Evolutionary conservation across 2,113 vertebrate species (phyloP).

Genomic region (Prolemur simus): DNA sequence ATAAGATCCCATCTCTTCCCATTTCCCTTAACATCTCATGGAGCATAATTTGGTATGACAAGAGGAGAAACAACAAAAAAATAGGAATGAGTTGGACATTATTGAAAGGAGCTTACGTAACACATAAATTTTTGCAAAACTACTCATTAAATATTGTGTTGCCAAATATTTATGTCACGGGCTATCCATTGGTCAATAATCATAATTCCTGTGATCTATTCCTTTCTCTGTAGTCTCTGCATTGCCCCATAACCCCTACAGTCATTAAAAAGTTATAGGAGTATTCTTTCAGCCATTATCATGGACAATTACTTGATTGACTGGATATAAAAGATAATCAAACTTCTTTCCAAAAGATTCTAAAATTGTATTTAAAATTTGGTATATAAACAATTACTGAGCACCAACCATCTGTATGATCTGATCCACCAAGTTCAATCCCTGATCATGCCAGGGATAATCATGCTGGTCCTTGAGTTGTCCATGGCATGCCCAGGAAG

Average conservation of each 20-base stretch:
- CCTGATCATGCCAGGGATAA: too few relatives aligned
- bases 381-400: not conserved
- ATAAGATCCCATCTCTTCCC: not conserved
- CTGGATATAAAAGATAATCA: not conserved
- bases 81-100: not conserved
- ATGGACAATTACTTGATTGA: not conserved
- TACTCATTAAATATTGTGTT: not conserved
- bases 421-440: too few relatives aligned
- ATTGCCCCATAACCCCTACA: not conserved
- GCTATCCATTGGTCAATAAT: not conserved
- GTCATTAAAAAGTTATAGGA: not conserved
- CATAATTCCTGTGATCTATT: not conserved
- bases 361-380: conserved; percentile 19
- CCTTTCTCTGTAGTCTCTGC: not conserved
- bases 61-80: not conserved
- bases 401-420: not conserved
- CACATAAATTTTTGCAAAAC: not conserved
- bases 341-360: not conserved
- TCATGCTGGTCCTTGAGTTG: too few relatives aligned
- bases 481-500: too few relatives aligned
- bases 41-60: not conserved
- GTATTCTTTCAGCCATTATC: not conserved
- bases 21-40: not conserved
- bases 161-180: not conserved
- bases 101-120: not conserved